Percentiles rank a stretch among this genome's conserved stretches.
Evolutionary conservation across 2,888 invertebrate genomes (phyloP).

Genomic region (Dioctria rufipes): DNA sequence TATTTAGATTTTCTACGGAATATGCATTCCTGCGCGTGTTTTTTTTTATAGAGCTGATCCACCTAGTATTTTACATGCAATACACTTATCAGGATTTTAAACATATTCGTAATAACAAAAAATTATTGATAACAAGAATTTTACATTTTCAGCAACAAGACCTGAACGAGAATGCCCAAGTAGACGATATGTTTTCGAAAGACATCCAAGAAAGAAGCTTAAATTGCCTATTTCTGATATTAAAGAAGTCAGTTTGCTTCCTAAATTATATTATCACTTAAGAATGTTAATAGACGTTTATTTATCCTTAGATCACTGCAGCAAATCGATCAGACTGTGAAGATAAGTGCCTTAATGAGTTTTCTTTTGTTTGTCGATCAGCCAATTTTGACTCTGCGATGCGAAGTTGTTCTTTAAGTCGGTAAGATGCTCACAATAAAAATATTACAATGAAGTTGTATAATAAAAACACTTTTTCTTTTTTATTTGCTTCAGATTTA

Average conservation of each 20-base stretch:
- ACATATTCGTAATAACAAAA: no score
- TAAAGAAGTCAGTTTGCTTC: constrained; percentile 77
- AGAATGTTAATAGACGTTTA: neutral
- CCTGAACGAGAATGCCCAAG: constrained; percentile 92
- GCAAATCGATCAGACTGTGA: constrained; percentile 91
- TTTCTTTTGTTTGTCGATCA: constrained; percentile 90
- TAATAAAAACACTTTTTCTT: no score
- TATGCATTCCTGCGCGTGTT: no score
- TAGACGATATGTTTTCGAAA: constrained; percentile 89
- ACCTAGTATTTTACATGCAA: no score
- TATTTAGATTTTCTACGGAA: no score
- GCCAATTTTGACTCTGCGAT: constrained; percentile 86
- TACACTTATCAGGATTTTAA: no score
- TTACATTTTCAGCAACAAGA: constrained; percentile 77
- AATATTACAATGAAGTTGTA: neutral
- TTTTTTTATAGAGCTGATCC: no score
- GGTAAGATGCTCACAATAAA: constrained; percentile 63
- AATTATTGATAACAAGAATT: no score
- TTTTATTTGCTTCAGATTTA: constrained; percentile 74
- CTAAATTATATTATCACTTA: neutral
- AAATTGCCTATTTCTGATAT: constrained; percentile 86
- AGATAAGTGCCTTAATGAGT: constrained; percentile 90
- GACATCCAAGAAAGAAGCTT: constrained; percentile 87
- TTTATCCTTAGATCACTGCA: constrained; percentile 74
- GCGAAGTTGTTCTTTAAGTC: constrained; percentile 84